Base-by-base conservation (phyloP, 2,888 invertebrate species). In the Penaeus monodon region DNA sequence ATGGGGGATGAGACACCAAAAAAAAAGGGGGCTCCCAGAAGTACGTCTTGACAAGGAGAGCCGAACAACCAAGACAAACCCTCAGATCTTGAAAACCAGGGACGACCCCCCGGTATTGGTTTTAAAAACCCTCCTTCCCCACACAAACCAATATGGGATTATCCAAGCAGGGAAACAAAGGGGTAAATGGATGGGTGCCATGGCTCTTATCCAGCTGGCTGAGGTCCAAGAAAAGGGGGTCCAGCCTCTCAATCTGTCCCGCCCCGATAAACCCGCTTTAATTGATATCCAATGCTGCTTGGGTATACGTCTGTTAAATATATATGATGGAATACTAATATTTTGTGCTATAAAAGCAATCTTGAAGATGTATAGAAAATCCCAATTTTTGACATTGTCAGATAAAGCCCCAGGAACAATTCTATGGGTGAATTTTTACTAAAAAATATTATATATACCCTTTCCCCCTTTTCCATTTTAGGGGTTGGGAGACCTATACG, bases 151-250 rank as follows among this genome's bases (percentile, higher is more conserved):
- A 57, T 24, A 68, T 76, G n/a, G 77, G 66, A n/a, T 66, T 33
- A 68, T 92, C 57, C 92, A 92, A 88, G 92, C 92, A 66, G 91
- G 20, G 93, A 93, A 85, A 92, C 93, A 73, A 93, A 92, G n/a
- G 91, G 92, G 93, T 68, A 93, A 94, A 91, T 94, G 94, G 93
- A 92, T 94, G 90, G 94, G 94, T 38, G 94, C 94, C 68, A 93
- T 95, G 91, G 94, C 94, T 68, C 92, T 95, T 33, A 94, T 95
- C 92, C 94, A 94, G 91, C 91, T 95, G 74, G 94, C 94, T 66
- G 93, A 89, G 79, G 88, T 86, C 24, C 76, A 84, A 76, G 81
- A 89, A 84, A 86, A 89, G 29, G 84, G 76, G 29, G 63, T 74
- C 20, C 89, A 90, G 79, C 90, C 90, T 29, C 84, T 90, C 22